Evolutionary conservation across 2,113 vertebrate genomes (phyloP).

Genomic region (Uria lomvia): DNA sequence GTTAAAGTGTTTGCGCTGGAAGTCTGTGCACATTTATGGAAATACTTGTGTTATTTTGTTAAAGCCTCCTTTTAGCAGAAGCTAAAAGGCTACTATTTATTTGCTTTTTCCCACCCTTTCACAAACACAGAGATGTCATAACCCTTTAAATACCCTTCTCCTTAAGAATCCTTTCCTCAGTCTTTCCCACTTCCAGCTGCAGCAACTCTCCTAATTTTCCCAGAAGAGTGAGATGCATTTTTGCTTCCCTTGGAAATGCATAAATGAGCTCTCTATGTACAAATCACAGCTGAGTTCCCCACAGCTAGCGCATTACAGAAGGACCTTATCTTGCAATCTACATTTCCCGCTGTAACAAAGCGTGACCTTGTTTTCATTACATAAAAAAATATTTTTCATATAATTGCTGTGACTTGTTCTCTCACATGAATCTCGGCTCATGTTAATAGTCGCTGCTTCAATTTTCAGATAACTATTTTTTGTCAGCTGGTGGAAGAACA

Average conservation of each 20-base stretch:
- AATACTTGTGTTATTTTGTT: constrained; percentile 13
- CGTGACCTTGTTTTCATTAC: constrained; percentile 75
- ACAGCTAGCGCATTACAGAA: constrained; percentile 71
- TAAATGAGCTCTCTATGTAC: constrained; percentile 80
- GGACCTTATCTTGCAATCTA: constrained; percentile 77
- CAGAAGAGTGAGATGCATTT: constrained; percentile 65
- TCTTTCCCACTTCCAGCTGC: constrained; percentile 73
- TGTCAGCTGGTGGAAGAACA: constrained; percentile 50
- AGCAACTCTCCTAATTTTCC: constrained; percentile 69
- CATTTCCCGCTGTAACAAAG: constrained; percentile 75
- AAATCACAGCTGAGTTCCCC: constrained; percentile 74
- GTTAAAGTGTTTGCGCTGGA: background rate
- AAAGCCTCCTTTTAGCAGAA: constrained; percentile 50
- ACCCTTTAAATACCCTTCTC: constrained; percentile 50
- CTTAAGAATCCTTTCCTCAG: constrained; percentile 60
- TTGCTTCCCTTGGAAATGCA: constrained; percentile 74
- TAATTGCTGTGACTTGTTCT: constrained; percentile 43
- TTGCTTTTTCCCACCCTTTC: constrained; percentile 52
- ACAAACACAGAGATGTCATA: constrained; percentile 24
- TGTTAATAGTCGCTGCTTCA: constrained; percentile 56
- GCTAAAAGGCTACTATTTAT: constrained; percentile 53
- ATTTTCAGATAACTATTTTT: constrained; percentile 52
- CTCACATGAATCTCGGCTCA: background rate
- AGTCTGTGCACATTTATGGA: background rate
- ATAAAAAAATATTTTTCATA: constrained; percentile 67